phyloP scores from a whole-genome alignment of 1,140 invertebrate species.

The Papilio polytes region DNA sequence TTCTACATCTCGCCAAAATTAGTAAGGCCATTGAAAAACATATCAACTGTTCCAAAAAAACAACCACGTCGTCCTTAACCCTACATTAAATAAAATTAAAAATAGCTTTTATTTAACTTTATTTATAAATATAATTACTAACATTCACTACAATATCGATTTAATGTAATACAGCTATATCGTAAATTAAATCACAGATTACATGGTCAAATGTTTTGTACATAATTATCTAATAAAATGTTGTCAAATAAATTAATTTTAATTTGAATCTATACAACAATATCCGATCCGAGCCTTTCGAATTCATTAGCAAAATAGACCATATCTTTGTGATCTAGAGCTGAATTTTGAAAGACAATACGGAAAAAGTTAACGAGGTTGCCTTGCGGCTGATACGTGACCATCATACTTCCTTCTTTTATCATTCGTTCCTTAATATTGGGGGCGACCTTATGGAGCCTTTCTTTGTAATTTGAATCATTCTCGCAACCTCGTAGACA shows the following conservation, averaged over 20 bases:
- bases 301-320: conserved; percentile 94
- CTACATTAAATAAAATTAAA: background rate
- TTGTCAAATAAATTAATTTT: conserved; percentile 40
- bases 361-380: conserved; percentile 96
- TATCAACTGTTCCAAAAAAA: background rate
- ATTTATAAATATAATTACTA: conserved; percentile 37
- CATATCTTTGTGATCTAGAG: conserved; percentile 91
- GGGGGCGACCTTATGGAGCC: conserved; percentile 93
- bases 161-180: conserved; percentile 44
- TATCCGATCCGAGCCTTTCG: conserved; percentile 90
- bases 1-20: background rate
- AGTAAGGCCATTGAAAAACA: background rate
- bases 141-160: conserved; percentile 39
- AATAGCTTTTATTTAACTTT: conserved; percentile 18
- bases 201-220: conserved; percentile 50
- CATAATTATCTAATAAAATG: conserved; percentile 48
- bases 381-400: conserved; percentile 95
- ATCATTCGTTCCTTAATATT: conserved; percentile 98
- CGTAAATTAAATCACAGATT: conserved; percentile 68
- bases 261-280: conserved; percentile 62
- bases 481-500: conserved; percentile 87
- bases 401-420: conserved; percentile 96
- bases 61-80: background rate
- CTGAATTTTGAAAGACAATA: conserved; percentile 96
- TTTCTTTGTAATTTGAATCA: conserved; percentile 86